These are phyloP conservation scores for Gryon sp. DNA, from an alignment of 1,140 invertebrate species.

Conservation along the genomic window DNA sequence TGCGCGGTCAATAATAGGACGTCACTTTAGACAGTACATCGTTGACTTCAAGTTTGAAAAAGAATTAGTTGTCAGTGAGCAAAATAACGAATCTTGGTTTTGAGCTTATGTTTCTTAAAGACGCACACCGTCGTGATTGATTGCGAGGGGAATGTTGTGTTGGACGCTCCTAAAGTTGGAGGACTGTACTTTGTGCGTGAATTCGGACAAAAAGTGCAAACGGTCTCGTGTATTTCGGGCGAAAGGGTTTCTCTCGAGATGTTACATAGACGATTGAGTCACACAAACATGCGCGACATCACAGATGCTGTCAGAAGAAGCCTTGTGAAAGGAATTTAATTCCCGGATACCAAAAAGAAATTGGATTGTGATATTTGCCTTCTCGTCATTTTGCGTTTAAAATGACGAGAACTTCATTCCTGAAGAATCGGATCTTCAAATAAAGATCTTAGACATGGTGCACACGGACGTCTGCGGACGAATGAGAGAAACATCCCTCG, in stretches of 20 bases:
- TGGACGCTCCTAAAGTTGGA: conserved; percentile 3
- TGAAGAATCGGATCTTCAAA: too few species aligned
- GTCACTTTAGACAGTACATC: conserved; percentile 33
- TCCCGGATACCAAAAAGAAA: too few species aligned
- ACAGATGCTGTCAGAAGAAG: background rate
- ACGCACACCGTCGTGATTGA: too few species aligned
- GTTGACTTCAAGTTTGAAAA: conserved; percentile 22
- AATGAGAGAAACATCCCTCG: too few species aligned
- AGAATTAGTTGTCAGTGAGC: conserved; percentile 29
- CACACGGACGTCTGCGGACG: too few species aligned
- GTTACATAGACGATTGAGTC: conserved; percentile 13
- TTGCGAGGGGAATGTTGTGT: too few species aligned
- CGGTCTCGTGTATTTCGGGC: background rate
- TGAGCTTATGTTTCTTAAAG: conserved; percentile 9
- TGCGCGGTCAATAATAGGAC: conserved; percentile 2
- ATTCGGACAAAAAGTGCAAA: background rate
- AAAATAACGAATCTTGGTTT: conserved; percentile 7
- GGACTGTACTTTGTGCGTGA: conserved; percentile 28
- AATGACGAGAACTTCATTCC: too few species aligned
- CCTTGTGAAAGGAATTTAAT: too few species aligned
- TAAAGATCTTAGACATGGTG: too few species aligned
- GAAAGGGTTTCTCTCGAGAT: conserved; percentile 9
- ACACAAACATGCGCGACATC: conserved; percentile 6
- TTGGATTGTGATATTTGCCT: too few species aligned
- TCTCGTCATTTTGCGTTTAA: too few species aligned